These are phyloP conservation scores for Acomys russatus DNA, from an alignment of 2,797 vertebrate genomes.

Conservation along the genomic window DNA sequence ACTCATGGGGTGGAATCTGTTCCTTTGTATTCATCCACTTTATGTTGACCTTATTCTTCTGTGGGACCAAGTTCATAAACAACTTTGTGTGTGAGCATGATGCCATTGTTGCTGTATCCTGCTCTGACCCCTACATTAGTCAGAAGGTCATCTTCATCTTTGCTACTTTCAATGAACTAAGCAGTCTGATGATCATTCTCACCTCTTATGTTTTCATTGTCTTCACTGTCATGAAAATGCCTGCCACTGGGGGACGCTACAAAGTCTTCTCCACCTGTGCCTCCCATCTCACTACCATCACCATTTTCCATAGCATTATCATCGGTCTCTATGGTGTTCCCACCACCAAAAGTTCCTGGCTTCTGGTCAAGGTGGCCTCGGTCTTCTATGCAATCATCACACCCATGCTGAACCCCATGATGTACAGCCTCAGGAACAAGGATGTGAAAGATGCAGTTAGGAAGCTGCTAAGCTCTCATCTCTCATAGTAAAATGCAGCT, in stretches of 20 bases:
- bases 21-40: conserved; percentile 6
- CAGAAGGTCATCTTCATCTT: conserved; percentile 26
- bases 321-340: conserved; percentile 74
- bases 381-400: conserved; percentile 63
- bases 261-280: conserved; percentile 60
- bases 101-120: conserved; percentile 61
- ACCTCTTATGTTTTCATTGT: conserved; percentile 74
- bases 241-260: not conserved
- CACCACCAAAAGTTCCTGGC: conserved; percentile 54
- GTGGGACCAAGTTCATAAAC: conserved; percentile 62
- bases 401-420: conserved; percentile 64
- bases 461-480: not conserved
- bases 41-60: conserved; percentile 43
- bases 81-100: conserved; percentile 78
- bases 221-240: conserved; percentile 59
- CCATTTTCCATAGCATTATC: conserved; percentile 68
- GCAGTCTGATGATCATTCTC: conserved; percentile 59
- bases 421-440: conserved; percentile 69
- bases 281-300: conserved; percentile 69
- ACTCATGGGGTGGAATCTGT: conserved; percentile 2
- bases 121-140: conserved; percentile 57
- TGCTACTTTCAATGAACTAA: conserved; percentile 68
- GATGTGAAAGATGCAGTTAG: conserved; percentile 57
- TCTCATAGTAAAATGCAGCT: not conserved
- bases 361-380: conserved; percentile 53